Base-by-base conservation (phyloP, 2,888 invertebrate species). In the Minunthozetes semirufus region DNA sequence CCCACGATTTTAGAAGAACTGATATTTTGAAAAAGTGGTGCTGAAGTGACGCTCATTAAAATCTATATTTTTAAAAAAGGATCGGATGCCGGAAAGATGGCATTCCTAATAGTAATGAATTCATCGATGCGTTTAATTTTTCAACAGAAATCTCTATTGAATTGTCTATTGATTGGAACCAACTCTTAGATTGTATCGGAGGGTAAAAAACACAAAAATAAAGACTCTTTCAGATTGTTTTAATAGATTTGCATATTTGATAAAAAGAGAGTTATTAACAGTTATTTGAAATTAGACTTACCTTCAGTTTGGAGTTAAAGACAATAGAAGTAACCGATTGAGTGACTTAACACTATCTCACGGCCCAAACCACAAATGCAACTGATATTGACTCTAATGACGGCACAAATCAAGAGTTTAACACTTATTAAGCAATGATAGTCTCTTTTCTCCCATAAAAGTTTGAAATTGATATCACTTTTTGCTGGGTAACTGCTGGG, bases 61-160 rank as follows among this genome's bases (percentile, higher is more conserved):
- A 66, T 13, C 17, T 38, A 66, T 66, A 66, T 66, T 66, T 66
- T 38, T 53, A 13, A 42, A 42, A 38, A 66, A 42, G 66, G 70
- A 70, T 48, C 70, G n/a, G 70, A 70, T 70, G 70, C 70, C 70
- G 70, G 70, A 70, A 70, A 70, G 70, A 70, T 70, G 70, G 46
- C 70, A 70, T 19, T 70, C 70, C 70, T 70, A 70, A 48, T 70
- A 70, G 70, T 25, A 70, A 42, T 25, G 46, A 19, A 70, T 13
- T 25, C 70, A 42, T 48, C 42, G 70, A 70, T 70, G 46, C 70
- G 27, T 70, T 19, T 27, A 70, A 70, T 70, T 70, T 19, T 46
- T 70, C 46, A 70, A 70, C 70, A 70, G 70, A 70, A 48, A 48
- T 70, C 19, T 66, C 22, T 29, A 66, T 70, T 17, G 15, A 70